Percentiles rank a stretch among this genome's conserved stretches.
phyloP scores from a whole-genome alignment of 92 coral and sea anemone genomes.

The Paragorgia papillata region DNA sequence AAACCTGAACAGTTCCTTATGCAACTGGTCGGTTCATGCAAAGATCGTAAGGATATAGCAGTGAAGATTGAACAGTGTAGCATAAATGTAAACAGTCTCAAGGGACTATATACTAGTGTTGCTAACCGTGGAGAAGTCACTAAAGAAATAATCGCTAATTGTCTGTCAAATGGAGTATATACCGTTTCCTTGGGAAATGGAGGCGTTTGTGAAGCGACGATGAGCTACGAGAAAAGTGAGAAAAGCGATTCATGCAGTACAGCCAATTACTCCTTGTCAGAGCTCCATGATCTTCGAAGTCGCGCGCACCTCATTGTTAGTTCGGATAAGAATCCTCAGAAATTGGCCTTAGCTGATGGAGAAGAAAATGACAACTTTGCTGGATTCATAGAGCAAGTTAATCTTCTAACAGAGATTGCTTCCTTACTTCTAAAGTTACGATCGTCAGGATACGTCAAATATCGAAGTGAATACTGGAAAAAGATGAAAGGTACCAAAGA shows the following conservation, averaged over 20 bases:
- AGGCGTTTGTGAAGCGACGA: slow-evolving; percentile 29
- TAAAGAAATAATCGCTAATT: slow-evolving; percentile 33
- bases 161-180: slow-evolving; percentile 28
- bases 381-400: slow-evolving; percentile 70
- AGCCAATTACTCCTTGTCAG: slow-evolving; percentile 67
- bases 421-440: slow-evolving; percentile 48
- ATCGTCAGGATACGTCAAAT: slow-evolving; percentile 72
- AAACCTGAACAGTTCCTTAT: slow-evolving; percentile 40
- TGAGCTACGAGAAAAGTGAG: slow-evolving; percentile 16
- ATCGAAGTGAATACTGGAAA: slow-evolving; percentile 58
- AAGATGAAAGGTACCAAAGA: slow-evolving; percentile 58
- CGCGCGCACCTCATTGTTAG: slow-evolving; percentile 92
- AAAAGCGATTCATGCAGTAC: too few species aligned
- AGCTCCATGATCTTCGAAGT: slow-evolving; percentile 85
- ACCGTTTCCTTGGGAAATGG: neutral
- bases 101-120: slow-evolving; percentile 64
- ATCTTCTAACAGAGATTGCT: slow-evolving; percentile 72
- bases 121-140: slow-evolving; percentile 51
- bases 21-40: slow-evolving; percentile 3
- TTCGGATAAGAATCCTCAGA: slow-evolving; percentile 61
- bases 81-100: slow-evolving; percentile 66
- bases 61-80: slow-evolving; percentile 54
- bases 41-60: too few species aligned
- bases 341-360: slow-evolving; percentile 4
- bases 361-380: slow-evolving; percentile 52